A percentile compares a stretch with the other conserved stretches of the same genome.
Evolutionary conservation across 1,140 invertebrate species (phyloP).

Genomic region (Drosophila grimshawi): DNA sequence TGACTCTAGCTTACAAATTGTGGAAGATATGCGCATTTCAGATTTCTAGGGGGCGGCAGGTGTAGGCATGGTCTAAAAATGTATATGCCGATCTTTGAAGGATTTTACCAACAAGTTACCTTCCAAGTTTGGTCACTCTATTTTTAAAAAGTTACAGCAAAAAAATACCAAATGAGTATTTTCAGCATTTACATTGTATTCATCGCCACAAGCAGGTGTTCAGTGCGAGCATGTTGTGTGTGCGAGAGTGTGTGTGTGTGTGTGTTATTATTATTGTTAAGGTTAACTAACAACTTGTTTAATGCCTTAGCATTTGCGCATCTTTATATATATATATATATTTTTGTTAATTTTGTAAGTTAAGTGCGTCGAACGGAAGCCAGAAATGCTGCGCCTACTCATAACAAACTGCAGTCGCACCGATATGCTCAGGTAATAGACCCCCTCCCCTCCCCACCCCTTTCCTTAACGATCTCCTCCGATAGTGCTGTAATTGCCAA

Average conservation of each 20-base stretch:
- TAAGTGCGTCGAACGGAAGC: constrained; percentile 38
- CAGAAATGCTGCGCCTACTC: constrained; percentile 72
- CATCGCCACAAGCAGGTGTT: background rate
- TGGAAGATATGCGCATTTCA: no score
- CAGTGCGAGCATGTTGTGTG: background rate
- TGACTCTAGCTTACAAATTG: no score
- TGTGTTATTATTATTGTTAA: constrained; percentile 55
- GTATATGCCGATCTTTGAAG: no score
- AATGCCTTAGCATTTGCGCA: constrained; percentile 66
- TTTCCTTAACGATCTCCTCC: no score
- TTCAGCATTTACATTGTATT: constrained; percentile 1
- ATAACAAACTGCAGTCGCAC: constrained; percentile 62
- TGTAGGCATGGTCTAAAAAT: no score
- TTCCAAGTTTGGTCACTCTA: no score
- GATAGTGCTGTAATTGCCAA: background rate
- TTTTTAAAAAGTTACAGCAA: background rate
- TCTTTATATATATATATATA: constrained; percentile 38
- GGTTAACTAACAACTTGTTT: constrained; percentile 52
- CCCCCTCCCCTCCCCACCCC: background rate
- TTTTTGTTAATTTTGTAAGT: constrained; percentile 40
- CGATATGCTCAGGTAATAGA: constrained; percentile 60
- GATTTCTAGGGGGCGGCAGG: no score
- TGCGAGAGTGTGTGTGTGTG: constrained; percentile 10
- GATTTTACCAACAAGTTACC: no score
- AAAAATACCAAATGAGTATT: constrained; percentile 8